These are phyloP conservation scores for Penaeus indicus DNA, from an alignment of 1,140 invertebrate species.

Conservation along the genomic window DNA sequence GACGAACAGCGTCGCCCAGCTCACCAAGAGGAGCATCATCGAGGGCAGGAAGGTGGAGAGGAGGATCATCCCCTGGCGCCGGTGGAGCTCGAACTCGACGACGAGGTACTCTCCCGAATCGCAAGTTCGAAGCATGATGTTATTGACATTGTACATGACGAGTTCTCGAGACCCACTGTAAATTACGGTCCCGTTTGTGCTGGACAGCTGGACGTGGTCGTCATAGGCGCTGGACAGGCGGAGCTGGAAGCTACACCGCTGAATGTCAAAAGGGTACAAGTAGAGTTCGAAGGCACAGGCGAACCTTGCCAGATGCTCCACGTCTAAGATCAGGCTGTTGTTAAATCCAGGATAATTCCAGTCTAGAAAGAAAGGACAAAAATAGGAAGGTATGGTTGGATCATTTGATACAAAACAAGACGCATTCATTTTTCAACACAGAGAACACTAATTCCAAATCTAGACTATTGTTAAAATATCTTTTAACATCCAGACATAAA, in stretches of 20 bases:
- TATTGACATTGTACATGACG: slow-evolving; percentile 15
- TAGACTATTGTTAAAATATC: too few relatives aligned
- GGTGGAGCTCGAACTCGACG: slow-evolving; percentile 23
- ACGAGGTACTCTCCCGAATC: neutral
- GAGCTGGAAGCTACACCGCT: slow-evolving; percentile 30
- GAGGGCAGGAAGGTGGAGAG: slow-evolving; percentile 49
- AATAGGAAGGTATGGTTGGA: neutral
- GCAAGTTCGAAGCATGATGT: neutral
- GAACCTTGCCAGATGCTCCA: slow-evolving; percentile 21
- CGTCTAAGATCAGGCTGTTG: slow-evolving; percentile 29
- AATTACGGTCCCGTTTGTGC: neutral
- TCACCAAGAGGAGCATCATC: slow-evolving; percentile 32
- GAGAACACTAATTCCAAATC: too few relatives aligned
- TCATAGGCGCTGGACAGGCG: slow-evolving; percentile 7
- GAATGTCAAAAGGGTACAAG: slow-evolving; percentile 36
- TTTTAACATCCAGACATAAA: too few relatives aligned
- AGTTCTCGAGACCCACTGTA: slow-evolving; percentile 8
- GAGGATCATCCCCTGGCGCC: slow-evolving; percentile 16
- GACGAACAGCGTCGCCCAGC: slow-evolving; percentile 40
- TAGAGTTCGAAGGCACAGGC: slow-evolving; percentile 27
- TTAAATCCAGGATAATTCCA: slow-evolving; percentile 10
- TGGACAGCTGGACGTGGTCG: slow-evolving; percentile 7
- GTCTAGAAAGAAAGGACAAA: slow-evolving; percentile 6
- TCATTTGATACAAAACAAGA: too few relatives aligned
- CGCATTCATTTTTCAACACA: too few relatives aligned